Percentiles rank a stretch among this genome's conserved stretches.
phyloP scores from a whole-genome alignment of 2,113 vertebrate species.

The Aegithalos caudatus region DNA sequence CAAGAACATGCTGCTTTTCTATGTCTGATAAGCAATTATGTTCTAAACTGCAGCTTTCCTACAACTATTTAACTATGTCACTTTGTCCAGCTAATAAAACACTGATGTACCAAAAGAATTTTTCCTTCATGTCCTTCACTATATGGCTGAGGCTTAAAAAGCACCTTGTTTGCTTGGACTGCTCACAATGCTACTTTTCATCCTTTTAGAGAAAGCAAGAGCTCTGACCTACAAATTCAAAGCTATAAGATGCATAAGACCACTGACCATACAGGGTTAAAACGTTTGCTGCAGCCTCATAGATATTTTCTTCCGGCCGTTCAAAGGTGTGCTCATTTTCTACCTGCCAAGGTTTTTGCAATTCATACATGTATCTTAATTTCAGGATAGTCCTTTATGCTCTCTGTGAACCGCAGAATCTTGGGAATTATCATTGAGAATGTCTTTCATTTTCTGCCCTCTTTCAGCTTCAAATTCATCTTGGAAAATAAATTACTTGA shows the following conservation, averaged over 20 bases:
- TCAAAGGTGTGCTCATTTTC: not conserved
- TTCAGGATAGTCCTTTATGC: not conserved
- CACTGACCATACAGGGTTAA: not conserved
- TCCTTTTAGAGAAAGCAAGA: not conserved
- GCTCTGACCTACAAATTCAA: not conserved
- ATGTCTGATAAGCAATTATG: not conserved
- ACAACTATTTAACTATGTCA: not conserved
- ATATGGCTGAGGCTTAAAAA: not conserved
- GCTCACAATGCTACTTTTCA: not conserved
- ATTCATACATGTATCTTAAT: slow-evolving; percentile 4
- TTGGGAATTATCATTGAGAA: not conserved
- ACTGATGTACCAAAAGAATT: not conserved
- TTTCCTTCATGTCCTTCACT: not conserved
- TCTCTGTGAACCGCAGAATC: not conserved
- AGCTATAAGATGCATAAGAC: not conserved
- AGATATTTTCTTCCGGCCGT: not conserved
- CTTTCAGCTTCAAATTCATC: not conserved
- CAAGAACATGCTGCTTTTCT: not conserved
- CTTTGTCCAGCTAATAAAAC: not conserved
- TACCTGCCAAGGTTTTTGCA: not conserved
- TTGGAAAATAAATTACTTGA: slow-evolving; percentile 7
- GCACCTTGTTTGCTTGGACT: not conserved
- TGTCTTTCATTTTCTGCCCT: not conserved
- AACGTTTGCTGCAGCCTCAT: not conserved
- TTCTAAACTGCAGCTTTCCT: not conserved